Base-by-base conservation (phyloP, 2,888 invertebrate genomes). In the Ichneumon xanthorius region DNA sequence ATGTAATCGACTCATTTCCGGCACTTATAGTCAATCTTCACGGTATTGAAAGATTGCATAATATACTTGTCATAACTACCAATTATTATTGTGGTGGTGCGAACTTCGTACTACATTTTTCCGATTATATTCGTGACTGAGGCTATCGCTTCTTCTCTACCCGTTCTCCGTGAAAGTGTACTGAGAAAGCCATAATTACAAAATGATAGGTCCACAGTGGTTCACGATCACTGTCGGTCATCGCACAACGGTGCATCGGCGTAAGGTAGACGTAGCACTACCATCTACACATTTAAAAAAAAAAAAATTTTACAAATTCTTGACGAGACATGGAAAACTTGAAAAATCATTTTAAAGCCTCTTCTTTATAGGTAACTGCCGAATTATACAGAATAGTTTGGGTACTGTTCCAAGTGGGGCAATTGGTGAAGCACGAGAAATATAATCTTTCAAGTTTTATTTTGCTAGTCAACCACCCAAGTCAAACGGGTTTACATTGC, bases 121-220 rank as follows among this genome's bases (percentile, higher is more conserved):
- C 68, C 84, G 77, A 85, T 70, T 78, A 81, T 81, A 77, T 61
- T 16, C 73, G 78, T 26, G 37, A 40, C 75, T 63, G 40, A 50
- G 26, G 45, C 63, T 33, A 16, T 45, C n/a, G 48, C 70, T 37
- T 55, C 48, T 22, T 79, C 79, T 63, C 26, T 11, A 45, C 16
- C 55, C 11, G 50, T 71, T 83, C 77, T 73, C 77, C 85, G 89
- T 87, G 91, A 90, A 89, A 91, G 91, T 90, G 91, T 91, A 92
- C 91, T 92, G 92, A 78, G 84, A 87, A 91, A 91, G 92, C 88
- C 87, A 87, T 90, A 89, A 90, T 92, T 92, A 92, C 89, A 90
- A 92, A 92, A 92, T 92, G 90, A 90, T 89, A 88, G 72, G 70
- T 80, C 80, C 80, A 84, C 80, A 76, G 65, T 84, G 75, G 80